Evolutionary conservation across 92 coral and sea anemone species (phyloP).

Genomic region (Scolanthus callimorphus): DNA sequence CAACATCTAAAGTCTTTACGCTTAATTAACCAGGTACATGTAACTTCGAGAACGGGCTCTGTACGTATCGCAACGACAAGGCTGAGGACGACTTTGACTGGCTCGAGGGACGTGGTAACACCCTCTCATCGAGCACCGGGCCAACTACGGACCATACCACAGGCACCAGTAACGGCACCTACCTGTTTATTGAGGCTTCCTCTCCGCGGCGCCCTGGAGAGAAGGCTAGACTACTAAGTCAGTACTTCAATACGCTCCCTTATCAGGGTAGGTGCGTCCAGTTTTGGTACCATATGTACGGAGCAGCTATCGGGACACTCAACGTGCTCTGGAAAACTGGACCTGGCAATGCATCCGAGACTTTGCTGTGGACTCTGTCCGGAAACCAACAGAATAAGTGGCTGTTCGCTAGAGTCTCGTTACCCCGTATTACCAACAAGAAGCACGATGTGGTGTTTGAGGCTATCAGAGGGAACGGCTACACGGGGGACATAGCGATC

Average conservation of each 20-base stretch:
- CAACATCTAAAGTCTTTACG: no score
- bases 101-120: conserved; percentile 76
- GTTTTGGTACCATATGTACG: conserved; percentile 98
- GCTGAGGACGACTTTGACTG: conserved; percentile 91
- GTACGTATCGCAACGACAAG: conserved; percentile 80
- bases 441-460: conserved; percentile 69
- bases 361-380: conserved; percentile 62
- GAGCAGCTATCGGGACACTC: conserved; percentile 71
- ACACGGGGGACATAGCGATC: conserved; percentile 83
- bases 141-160: conserved; percentile 92
- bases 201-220: conserved; percentile 75
- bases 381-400: conserved; percentile 78
- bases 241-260: conserved; percentile 53
- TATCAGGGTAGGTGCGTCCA: conserved; percentile 61
- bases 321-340: conserved; percentile 78
- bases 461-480: conserved; percentile 81
- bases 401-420: conserved; percentile 72
- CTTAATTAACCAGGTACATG: conserved; percentile 90
- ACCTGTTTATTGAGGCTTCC: conserved; percentile 95
- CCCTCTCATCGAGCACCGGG: conserved; percentile 70
- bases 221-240: conserved; percentile 75
- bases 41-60: conserved; percentile 85
- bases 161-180: conserved; percentile 75
- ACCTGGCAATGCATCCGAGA: conserved; percentile 75
- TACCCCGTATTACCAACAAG: conserved; percentile 30